These are phyloP conservation scores for Odocoileus virginianus DNA, from an alignment of 2,113 vertebrate genomes.

Conservation along the genomic window DNA sequence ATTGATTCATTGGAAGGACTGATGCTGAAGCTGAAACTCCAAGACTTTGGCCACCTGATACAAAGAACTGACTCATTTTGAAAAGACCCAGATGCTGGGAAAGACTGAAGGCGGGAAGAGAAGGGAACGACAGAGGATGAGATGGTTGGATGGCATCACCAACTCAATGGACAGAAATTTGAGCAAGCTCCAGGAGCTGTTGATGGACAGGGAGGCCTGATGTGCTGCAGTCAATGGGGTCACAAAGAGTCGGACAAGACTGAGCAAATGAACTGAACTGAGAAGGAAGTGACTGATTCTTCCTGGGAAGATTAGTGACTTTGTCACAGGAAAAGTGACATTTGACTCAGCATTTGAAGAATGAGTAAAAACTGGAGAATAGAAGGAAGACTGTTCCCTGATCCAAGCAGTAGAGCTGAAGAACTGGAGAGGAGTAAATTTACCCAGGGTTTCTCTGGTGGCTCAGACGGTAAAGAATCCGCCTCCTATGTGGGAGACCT, in stretches of 20 bases:
- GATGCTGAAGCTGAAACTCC: neutral
- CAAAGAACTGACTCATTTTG: neutral
- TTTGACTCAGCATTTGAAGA: neutral
- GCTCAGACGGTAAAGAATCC: neutral
- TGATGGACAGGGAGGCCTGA: neutral
- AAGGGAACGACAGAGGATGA: neutral
- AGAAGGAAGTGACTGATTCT: neutral
- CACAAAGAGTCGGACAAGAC: accelerated
- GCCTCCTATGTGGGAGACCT: neutral
- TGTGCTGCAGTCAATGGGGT: accelerated
- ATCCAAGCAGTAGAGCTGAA: neutral
- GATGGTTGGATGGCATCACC: neutral
- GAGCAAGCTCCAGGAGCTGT: neutral
- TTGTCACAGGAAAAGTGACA: neutral
- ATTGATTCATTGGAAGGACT: neutral
- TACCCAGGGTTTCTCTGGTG: neutral
- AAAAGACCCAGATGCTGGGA: neutral
- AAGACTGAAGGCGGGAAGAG: neutral
- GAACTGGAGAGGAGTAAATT: neutral
- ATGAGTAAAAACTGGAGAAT: neutral
- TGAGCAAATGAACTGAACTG: neutral
- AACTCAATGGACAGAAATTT: neutral
- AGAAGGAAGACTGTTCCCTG: neutral
- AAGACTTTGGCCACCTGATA: neutral
- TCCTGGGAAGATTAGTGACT: neutral